Evolutionary conservation across 2,888 invertebrate species (phyloP), one percentile per base, ranked within the genome.

Genomic region (Lepetodrilus schrolli): DNA sequence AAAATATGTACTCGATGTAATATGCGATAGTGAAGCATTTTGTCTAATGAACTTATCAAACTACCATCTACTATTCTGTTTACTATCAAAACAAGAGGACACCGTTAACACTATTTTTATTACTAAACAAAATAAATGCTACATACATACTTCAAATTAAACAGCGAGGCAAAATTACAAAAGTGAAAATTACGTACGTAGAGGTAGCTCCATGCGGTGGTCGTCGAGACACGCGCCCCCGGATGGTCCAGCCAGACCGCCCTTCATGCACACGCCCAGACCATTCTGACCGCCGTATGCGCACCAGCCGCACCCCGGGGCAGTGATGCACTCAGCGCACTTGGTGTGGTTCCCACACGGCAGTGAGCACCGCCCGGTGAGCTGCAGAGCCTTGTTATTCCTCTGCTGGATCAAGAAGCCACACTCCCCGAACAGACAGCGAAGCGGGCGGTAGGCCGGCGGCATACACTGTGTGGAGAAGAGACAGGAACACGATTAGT

Each of bases 241-340:
- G 0, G 74, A 68, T 34, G 93, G 93, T 4, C 92, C 92, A 78
- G 92, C 92, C 69, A 95, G 93, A 0, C 95, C 95, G 0, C 97
- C 97, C 88, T 95, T 95, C 0, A 95, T 94, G 84, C 97, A 97
- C 4, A 95, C 93, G n/a, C 97, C 97, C 73, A 88, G 82, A 0
- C 93, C 93, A 72, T 88, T 86, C 70, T 78, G 86, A 93, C 94
- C 58, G 2, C 88, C 88, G 26, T 88, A 83, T 0, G 96, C 94
- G 90, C 97, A 98, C 98, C 98, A 98, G 8, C 98, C 98, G 88
- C 98, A 98, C 84, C 96, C 95, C 0, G 96, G 95, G 85, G 96
- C 95, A 79, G 94, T 93, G 58, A 98, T 91, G 87, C 98, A 98
- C 38, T 94, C 94, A 0, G 95, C 94, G 86, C 98, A 98, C 87